Evolutionary conservation across 2,113 vertebrate species (phyloP).

Genomic region (Alligator sinensis): DNA sequence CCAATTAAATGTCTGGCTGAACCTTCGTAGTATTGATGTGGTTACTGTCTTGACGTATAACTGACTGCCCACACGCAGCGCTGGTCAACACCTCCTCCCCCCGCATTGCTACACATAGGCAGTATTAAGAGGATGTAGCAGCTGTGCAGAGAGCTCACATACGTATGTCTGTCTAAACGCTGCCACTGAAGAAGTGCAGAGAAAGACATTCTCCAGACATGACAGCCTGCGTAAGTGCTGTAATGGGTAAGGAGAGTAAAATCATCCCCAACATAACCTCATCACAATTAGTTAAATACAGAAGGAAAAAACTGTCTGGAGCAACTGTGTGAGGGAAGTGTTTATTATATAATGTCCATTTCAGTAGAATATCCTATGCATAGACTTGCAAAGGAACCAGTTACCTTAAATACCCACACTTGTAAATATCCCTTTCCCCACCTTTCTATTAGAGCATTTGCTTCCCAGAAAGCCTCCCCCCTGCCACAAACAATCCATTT

Average conservation of each 20-base stretch:
- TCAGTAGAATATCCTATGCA: neutral
- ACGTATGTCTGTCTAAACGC: neutral
- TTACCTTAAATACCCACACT: neutral
- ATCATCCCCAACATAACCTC: neutral
- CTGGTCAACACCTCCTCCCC: neutral
- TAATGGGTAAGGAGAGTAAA: neutral
- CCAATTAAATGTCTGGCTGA: neutral
- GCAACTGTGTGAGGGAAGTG: neutral
- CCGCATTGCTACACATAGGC: neutral
- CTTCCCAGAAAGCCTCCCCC: conserved; percentile 1
- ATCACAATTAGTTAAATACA: neutral
- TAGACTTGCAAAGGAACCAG: neutral
- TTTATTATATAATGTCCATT: neutral
- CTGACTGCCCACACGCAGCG: neutral
- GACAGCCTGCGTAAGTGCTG: neutral
- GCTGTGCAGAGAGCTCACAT: neutral
- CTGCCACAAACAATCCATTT: rapidly evolving
- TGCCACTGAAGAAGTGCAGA: neutral
- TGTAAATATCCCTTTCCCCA: neutral
- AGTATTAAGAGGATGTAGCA: neutral
- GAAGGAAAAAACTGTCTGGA: neutral
- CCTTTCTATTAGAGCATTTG: neutral
- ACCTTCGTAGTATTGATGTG: neutral
- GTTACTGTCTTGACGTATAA: neutral
- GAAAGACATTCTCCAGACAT: neutral